These are phyloP conservation scores for Nemoura dubitans DNA, from an alignment of 2,888 invertebrate species.

Conservation along the genomic window DNA sequence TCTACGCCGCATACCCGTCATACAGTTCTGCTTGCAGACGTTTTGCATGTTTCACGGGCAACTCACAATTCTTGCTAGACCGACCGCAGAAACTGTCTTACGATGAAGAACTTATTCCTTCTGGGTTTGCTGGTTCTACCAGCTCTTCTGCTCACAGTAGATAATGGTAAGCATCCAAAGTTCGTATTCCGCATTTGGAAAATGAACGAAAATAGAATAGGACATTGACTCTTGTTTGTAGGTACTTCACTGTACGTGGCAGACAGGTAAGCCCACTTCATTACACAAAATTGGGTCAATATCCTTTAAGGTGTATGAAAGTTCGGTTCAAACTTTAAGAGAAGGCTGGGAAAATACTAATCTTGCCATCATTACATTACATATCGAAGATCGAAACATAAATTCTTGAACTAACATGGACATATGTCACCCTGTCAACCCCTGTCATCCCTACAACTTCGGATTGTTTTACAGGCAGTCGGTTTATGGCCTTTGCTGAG, in stretches of 20 bases:
- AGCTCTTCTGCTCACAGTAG: conserved; percentile 74
- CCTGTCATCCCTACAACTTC: not conserved
- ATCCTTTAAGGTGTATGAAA: conserved; percentile 16
- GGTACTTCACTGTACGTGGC: conserved; percentile 40
- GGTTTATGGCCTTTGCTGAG: conserved; percentile 69
- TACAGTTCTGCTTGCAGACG: not conserved
- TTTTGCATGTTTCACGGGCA: not conserved
- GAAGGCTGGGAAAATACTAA: not conserved
- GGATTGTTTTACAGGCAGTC: conserved; percentile 58
- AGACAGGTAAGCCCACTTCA: not conserved
- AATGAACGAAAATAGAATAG: conserved; percentile 21
- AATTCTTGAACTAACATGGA: not conserved
- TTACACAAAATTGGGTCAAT: not conserved
- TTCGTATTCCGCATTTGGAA: not conserved
- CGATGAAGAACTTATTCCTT: conserved; percentile 68
- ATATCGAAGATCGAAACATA: no score
- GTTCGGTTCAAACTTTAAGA: not conserved
- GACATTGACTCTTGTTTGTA: conserved; percentile 14
- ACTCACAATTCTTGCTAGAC: not conserved
- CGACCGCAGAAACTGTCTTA: not conserved
- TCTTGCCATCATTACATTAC: no score
- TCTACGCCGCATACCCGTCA: conserved; percentile 35
- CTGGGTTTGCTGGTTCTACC: conserved; percentile 74
- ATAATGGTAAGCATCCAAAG: conserved; percentile 71
- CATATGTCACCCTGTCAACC: not conserved